These are phyloP conservation scores for Menura novaehollandiae DNA, from an alignment of 2,113 vertebrate genomes.

Conservation along the genomic window DNA sequence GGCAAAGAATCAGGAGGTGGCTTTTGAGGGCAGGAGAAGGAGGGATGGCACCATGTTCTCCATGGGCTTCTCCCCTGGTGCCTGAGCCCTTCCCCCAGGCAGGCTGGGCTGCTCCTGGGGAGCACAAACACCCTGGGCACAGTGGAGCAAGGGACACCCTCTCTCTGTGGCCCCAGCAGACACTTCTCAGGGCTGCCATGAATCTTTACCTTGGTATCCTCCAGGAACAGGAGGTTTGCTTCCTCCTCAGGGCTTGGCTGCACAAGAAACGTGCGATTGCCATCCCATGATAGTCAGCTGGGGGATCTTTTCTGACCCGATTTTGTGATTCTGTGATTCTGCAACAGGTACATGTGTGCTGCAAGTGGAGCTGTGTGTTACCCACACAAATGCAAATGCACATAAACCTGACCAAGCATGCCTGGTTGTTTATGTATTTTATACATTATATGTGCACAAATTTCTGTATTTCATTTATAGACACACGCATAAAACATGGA, in stretches of 20 bases:
- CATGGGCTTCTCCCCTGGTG: fast-evolving
- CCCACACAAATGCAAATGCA: too few relatives aligned
- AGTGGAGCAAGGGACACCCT: background rate
- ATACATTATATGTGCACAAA: background rate
- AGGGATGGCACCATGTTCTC: fast-evolving
- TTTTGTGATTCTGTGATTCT: background rate
- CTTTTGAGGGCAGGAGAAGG: background rate
- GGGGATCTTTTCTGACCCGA: background rate
- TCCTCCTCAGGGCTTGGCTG: background rate
- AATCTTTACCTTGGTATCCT: fast-evolving
- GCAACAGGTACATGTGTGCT: fast-evolving
- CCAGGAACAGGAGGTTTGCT: background rate
- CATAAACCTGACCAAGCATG: fast-evolving
- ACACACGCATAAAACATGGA: fast-evolving
- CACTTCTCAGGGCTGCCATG: background rate
- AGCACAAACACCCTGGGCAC: background rate
- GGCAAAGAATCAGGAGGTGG: background rate
- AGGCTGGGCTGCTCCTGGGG: background rate
- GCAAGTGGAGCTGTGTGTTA: fast-evolving
- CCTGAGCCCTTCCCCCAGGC: background rate
- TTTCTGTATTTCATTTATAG: background rate
- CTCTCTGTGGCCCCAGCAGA: background rate
- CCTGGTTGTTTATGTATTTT: fast-evolving
- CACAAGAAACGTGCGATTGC: fast-evolving
- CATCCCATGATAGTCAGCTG: fast-evolving